Percentiles rank a stretch among this genome's conserved stretches.
phyloP scores from a whole-genome alignment of 2,113 vertebrate genomes.

The Coturnix japonica region DNA sequence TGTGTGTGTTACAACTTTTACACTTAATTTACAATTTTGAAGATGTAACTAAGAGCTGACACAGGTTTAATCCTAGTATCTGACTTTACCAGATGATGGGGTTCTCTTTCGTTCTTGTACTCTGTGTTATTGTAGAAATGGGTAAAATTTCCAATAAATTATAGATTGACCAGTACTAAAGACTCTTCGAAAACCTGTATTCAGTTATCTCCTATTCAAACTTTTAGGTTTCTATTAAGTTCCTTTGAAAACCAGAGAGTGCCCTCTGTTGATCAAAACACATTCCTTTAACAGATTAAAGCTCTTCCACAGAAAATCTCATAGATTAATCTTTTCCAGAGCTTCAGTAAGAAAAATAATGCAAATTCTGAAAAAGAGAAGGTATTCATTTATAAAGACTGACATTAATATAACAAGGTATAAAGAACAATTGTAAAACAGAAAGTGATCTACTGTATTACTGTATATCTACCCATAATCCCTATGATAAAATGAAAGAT shows the following conservation, averaged over 20 bases:
- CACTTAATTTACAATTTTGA: slow-evolving; percentile 56
- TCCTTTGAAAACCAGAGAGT: slow-evolving; percentile 78
- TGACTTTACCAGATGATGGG: slow-evolving; percentile 73
- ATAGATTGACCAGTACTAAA: slow-evolving; percentile 74
- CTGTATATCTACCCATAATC: background rate
- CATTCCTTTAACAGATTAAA: background rate
- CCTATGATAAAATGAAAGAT: background rate
- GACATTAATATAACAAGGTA: background rate
- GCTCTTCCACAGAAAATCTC: background rate
- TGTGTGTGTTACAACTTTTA: slow-evolving; percentile 29
- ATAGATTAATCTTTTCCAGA: background rate
- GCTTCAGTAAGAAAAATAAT: background rate
- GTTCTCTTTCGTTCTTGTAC: slow-evolving; percentile 71
- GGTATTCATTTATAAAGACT: background rate
- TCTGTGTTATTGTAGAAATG: slow-evolving; percentile 71
- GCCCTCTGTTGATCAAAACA: slow-evolving; percentile 81
- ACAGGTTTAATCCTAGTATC: slow-evolving; percentile 63
- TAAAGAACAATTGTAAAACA: background rate
- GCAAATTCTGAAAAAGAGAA: slow-evolving; percentile 12
- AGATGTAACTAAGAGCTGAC: slow-evolving; percentile 53
- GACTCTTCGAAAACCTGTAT: slow-evolving; percentile 33
- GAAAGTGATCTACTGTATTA: background rate
- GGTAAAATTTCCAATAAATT: slow-evolving; percentile 78
- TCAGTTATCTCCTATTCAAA: background rate
- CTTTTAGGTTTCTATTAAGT: background rate